phyloP scores from a whole-genome alignment of 2,888 invertebrate genomes.

The Eristalis pertinax region DNA sequence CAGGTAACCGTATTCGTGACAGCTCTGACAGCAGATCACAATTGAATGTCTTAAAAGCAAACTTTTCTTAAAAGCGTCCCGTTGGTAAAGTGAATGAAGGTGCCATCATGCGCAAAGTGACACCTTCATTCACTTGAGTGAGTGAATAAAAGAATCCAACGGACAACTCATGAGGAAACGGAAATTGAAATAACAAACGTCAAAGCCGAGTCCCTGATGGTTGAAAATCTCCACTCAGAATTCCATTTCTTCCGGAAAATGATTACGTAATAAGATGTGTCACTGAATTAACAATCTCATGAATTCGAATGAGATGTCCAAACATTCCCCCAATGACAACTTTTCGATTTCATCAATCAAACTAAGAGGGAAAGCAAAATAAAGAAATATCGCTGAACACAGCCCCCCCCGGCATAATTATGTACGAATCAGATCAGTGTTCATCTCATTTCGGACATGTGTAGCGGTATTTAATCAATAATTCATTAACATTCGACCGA shows the following conservation, averaged over 20 bases:
- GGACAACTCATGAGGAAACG: background rate
- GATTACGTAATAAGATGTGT: background rate
- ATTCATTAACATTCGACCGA: slow-evolving; percentile 27
- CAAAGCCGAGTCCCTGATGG: background rate
- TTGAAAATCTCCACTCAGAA: background rate
- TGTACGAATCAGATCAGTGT: slow-evolving; percentile 23
- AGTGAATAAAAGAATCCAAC: background rate
- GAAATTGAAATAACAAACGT: slow-evolving; percentile 13
- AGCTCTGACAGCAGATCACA: background rate
- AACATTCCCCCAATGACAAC: slow-evolving; percentile 14
- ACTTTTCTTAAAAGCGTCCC: background rate
- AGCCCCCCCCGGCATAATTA: slow-evolving; percentile 41
- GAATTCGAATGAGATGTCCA: background rate
- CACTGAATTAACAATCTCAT: background rate
- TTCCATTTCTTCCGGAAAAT: background rate
- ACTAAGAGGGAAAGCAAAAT: slow-evolving; percentile 5
- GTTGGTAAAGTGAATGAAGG: no score
- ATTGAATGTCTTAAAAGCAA: background rate
- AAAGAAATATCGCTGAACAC: background rate
- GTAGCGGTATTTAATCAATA: slow-evolving; percentile 38
- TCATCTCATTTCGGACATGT: slow-evolving; percentile 11
- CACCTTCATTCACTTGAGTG: background rate
- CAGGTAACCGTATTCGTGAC: background rate
- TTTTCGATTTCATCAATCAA: slow-evolving; percentile 46
- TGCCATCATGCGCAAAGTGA: background rate